Base-by-base conservation (phyloP, 2,113 vertebrate species). In the Syrrhaptes paradoxus region DNA sequence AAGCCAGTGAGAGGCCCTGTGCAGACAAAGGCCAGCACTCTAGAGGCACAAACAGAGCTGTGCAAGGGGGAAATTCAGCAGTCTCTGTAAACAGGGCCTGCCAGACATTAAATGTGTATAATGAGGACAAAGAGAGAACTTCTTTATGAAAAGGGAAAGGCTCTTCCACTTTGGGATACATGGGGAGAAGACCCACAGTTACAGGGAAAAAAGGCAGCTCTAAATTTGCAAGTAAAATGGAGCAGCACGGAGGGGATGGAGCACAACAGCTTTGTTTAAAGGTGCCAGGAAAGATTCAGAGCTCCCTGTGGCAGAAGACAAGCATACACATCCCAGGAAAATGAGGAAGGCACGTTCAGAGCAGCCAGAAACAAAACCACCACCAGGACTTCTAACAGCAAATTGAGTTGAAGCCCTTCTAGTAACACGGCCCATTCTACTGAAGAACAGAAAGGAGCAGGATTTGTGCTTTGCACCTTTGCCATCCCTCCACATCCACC, bases 1-100 rank as follows among this genome's bases (percentile, higher is more conserved):
- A 96, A 95, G 67, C 54, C 55, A 92, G 78, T 58, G 63, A 93
- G 74, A 94, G 87, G 81, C 49, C 78, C 84, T 9, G 2, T 26
- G 45, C 25, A 95, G 70, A 73, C 65, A 85, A 91, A 83, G 17
- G 29, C 43, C 59, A 71, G 15, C 0, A 0, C 41, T 73, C n/a
- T 38, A 36, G 67, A 77, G 46, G 54, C 45, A 95, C 55, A 65
- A 52, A 87, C 43, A 68, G 94, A 81, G 54, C 70, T 38, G 34
- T 38, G 68, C 45, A 83, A 84, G 34, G 67, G 8, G 71, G 51
- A 77, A 95, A 72, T 34, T 73, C 73, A 55, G 43, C 31, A 73
- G 73, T 11, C 70, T 54, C 58, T 26, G 32, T 54, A 79, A 87
- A 58, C 10, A 31, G 31, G 31, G 34, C n/a, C 58, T 66, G 22